These are phyloP conservation scores for Enteromius argenteus DNA, from an alignment of 2,797 vertebrate genomes.

Conservation along the genomic window DNA sequence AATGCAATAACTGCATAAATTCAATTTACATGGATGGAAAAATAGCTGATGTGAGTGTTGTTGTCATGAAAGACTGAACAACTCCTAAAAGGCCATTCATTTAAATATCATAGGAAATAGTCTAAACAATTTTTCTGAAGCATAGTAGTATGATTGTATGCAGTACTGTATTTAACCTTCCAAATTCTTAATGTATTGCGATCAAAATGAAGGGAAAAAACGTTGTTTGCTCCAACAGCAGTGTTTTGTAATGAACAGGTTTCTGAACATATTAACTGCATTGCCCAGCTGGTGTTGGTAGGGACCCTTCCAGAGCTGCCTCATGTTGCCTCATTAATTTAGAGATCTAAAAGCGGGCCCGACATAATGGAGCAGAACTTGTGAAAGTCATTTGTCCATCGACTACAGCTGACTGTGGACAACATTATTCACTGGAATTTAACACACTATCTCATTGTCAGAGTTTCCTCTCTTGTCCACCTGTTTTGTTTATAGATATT, in stretches of 20 bases:
- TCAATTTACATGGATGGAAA: not conserved
- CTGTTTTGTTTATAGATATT: not conserved
- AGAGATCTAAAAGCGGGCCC: slow-evolving; percentile 61
- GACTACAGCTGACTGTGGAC: slow-evolving; percentile 38
- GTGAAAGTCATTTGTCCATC: slow-evolving; percentile 42
- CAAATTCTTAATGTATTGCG: slow-evolving; percentile 1
- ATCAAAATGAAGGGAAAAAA: not conserved
- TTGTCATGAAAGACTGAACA: not conserved
- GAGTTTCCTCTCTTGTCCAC: not conserved
- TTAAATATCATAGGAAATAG: not conserved
- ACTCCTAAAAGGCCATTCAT: not conserved
- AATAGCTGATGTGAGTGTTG: not conserved
- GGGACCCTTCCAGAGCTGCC: slow-evolving; percentile 65
- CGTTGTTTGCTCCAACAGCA: slow-evolving; percentile 62
- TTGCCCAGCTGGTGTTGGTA: slow-evolving; percentile 69
- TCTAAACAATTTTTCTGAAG: not conserved
- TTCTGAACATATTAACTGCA: slow-evolving; percentile 78
- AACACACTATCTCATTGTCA: slow-evolving; percentile 13
- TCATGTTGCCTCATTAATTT: slow-evolving; percentile 71
- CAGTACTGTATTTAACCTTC: not conserved
- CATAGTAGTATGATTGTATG: not conserved
- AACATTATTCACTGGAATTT: slow-evolving; percentile 41
- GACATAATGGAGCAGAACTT: slow-evolving; percentile 54
- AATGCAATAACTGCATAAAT: not conserved
- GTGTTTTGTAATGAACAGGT: slow-evolving; percentile 70